Base-by-base conservation (phyloP, 2,888 invertebrate species). In the Spodoptera exigua region DNA sequence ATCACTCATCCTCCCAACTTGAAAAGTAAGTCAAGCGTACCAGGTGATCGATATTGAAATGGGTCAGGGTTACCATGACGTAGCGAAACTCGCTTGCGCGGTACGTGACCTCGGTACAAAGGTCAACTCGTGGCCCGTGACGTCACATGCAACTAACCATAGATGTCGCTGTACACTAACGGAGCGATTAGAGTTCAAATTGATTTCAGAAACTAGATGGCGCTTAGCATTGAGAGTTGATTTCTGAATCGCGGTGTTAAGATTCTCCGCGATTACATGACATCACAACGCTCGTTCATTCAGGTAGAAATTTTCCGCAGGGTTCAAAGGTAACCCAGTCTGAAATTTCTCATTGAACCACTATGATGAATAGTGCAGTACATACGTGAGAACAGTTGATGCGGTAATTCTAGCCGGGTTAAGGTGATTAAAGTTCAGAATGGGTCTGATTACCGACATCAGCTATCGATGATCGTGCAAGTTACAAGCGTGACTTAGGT, bases 391-490 rank as follows among this genome's bases (percentile, higher is more conserved):
- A 5, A 0, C 7, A 5, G 27, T 27, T 27, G 27, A 27, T 27
- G 27, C 7, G 7, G 27, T 27, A 7, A 1, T 7, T 5, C 4
- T 9, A 27, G 27, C n/a, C n/a, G n/a, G n/a, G n/a, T n/a, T n/a
- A n/a, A n/a, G 74, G 73, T 39, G 58, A 68, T 76, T 63, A 74
- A 73, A 65, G 78, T 80, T 79, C 84, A 84, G 83, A 68, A 55
- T 58, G 81, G 80, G 68, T 66, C 59, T 44, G 36, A 36, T 5
- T 39, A 2, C 1, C 43, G 48, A 56, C 66, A 40, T 49, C 68
- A 81, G 82, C 78, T 75, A 55, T 83, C 83, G 81, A 83, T 84
- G 84, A 84, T 79, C 82, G 84, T 81, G 79, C 82, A 59, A 27
- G 74, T 60, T 56, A 41, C 52, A 46, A 56, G n/a, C 34, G 78